phyloP scores from a whole-genome alignment of 2,888 invertebrate species.

The Brassicogethes aeneus region DNA sequence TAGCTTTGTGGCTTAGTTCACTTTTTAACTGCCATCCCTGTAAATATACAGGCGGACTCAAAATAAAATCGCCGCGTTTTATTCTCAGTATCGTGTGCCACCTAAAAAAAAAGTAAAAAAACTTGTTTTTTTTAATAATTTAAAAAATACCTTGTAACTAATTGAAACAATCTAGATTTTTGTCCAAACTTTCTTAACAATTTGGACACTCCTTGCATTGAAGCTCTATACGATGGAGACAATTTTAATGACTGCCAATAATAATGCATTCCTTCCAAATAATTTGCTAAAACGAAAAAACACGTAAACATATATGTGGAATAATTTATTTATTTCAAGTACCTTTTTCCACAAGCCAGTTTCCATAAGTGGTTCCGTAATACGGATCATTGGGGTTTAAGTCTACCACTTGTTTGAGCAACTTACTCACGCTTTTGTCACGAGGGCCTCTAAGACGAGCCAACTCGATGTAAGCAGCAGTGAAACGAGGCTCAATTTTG shows the following conservation, averaged over 20 bases:
- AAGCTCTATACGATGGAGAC: constrained; percentile 46
- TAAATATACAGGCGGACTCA: constrained; percentile 45
- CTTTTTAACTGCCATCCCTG: constrained; percentile 47
- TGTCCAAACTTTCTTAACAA: constrained; percentile 55
- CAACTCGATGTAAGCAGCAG: constrained; percentile 60
- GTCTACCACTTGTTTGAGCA: constrained; percentile 54
- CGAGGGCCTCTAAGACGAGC: constrained; percentile 48
- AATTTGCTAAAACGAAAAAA: constrained; percentile 40
- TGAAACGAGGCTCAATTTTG: constrained; percentile 56
- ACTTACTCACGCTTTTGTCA: constrained; percentile 46
- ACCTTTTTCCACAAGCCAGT: constrained; percentile 62
- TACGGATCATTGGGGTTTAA: constrained; percentile 61
- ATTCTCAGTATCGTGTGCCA: constrained; percentile 46
- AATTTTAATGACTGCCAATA: constrained; percentile 48
- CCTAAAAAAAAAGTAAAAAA: constrained; percentile 33
- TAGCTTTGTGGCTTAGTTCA: constrained; percentile 38
- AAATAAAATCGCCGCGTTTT: constrained; percentile 36
- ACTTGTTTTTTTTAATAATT: constrained; percentile 2
- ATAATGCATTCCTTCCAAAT: constrained; percentile 45
- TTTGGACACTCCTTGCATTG: constrained; percentile 52
- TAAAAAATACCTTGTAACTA: constrained; percentile 50
- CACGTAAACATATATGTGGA: constrained; percentile 1
- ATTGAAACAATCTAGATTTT: constrained; percentile 54
- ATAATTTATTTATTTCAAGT: constrained; percentile 7
- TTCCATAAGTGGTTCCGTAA: constrained; percentile 60